Base-by-base conservation (phyloP, 1,140 invertebrate species). In the Habropoda laboriosa region DNA sequence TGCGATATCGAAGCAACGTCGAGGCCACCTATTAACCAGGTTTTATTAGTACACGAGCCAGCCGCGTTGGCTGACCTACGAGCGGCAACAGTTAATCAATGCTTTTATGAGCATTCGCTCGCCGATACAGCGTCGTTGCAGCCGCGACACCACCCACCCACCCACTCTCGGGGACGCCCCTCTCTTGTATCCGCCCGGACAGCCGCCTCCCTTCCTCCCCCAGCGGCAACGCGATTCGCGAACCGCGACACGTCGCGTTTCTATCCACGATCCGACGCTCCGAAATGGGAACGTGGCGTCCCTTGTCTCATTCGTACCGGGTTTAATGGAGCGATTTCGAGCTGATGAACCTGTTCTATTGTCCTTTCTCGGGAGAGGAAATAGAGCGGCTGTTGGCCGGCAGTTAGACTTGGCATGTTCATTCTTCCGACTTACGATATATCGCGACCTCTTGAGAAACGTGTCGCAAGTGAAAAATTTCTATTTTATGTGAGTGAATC, bases 51-150 rank as follows among this genome's bases (percentile, higher is more conserved):
- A 82, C 76, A 83, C 70, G 81, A 79, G 79, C 75, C 73, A 84
- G 72, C 80, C 68, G 81, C 78, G 76, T 84, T 76, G 81, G 70
- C 79, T 86, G 83, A 90, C 85, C 85, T 90, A 86, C 86, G 89
- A 90, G 85, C 88, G 86, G 82, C 85, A 91, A 90, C 89, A 86
- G 91, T 91, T 92, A 91, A 92, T 91, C 90, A 89, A 92, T 91
- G 90, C 88, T 89, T 92, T 92, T 91, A 91, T 87, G 90, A 90
- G 83, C 87, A 89, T 90, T 90, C 81, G 85, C 86, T 87, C 73
- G 85, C 71, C 75, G 73, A 80, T 84, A 73, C 73, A 86, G 63
- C 76, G 78, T 81, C 79, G 80, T 81, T 82, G 80, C 77, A 86
- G 70, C 64, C 83, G 77, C 77, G 67, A 81, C 80, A 75, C 86